Conservation (phyloP, 2,797 vertebrate genomes). For the Rallus crepitans region DNA sequence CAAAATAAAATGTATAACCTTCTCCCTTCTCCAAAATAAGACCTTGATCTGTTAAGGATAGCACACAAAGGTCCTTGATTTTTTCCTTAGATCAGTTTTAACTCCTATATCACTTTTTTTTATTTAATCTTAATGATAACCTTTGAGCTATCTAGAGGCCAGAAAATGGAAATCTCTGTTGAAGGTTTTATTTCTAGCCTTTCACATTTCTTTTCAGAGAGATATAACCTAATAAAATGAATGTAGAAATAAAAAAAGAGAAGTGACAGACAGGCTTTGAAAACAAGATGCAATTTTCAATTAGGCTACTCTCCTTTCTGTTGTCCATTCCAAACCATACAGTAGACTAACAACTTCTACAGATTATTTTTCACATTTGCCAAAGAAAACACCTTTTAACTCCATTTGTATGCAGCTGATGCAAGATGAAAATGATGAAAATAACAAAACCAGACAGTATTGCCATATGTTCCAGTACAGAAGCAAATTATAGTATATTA, state of each 20-base stretch:
- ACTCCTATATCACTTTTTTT: neutral
- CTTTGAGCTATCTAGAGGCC: neutral
- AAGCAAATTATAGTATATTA: slow-evolving; percentile 43
- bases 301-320: neutral
- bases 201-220: neutral
- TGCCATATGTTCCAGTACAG: slow-evolving; percentile 59
- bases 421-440: slow-evolving; percentile 12
- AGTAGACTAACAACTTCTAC: neutral
- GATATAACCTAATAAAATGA: neutral
- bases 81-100: neutral
- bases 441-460: slow-evolving; percentile 24
- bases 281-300: neutral
- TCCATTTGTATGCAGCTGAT: slow-evolving; percentile 42
- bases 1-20: neutral
- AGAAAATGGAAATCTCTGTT: neutral
- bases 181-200: neutral
- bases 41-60: neutral
- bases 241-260: neutral
- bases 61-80: neutral
- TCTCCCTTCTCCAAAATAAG: neutral
- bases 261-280: neutral
- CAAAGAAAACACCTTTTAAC: slow-evolving; percentile 12
- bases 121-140: neutral
- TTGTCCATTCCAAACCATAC: neutral
- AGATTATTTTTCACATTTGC: slow-evolving; percentile 20